phyloP scores from a whole-genome alignment of 2,888 invertebrate species.

The Leucoptera coffeella region DNA sequence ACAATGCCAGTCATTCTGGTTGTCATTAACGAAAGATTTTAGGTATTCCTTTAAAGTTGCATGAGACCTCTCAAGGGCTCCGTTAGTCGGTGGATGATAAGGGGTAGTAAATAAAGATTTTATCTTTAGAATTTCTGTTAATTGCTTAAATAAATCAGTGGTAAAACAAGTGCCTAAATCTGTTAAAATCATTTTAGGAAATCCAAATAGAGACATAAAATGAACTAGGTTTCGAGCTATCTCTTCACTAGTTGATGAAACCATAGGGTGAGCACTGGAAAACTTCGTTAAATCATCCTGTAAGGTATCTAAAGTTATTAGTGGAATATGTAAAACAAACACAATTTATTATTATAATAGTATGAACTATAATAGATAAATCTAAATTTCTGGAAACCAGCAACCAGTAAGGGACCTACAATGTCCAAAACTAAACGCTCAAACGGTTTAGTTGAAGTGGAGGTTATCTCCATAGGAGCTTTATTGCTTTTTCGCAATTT shows the following conservation, averaged over 20 bases:
- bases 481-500: too few species aligned
- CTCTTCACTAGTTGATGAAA: too few species aligned
- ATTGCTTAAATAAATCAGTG: slow-evolving; percentile 3
- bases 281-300: too few species aligned
- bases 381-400: slow-evolving; percentile 6
- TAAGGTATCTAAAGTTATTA: too few species aligned
- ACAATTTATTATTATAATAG: slow-evolving; percentile 7
- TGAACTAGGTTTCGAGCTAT: too few species aligned
- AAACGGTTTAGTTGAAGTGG: too few species aligned
- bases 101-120: slow-evolving; percentile 5
- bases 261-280: slow-evolving; percentile 7
- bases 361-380: slow-evolving; percentile 6
- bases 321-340: too few species aligned
- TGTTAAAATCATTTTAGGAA: slow-evolving; percentile 1
- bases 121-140: slow-evolving; percentile 3
- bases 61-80: slow-evolving; percentile 11
- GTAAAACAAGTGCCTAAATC: slow-evolving; percentile 2
- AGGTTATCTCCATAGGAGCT: too few species aligned
- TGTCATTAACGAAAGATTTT: slow-evolving; percentile 11
- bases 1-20: too few species aligned
- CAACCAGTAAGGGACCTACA: too few species aligned
- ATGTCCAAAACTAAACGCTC: slow-evolving; percentile 5
- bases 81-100: too few species aligned
- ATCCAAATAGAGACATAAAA: slow-evolving; percentile 1
- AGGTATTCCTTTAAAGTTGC: slow-evolving; percentile 11